Conservation (phyloP, 2,113 vertebrate genomes). For the Oncorhynchus nerka region DNA sequence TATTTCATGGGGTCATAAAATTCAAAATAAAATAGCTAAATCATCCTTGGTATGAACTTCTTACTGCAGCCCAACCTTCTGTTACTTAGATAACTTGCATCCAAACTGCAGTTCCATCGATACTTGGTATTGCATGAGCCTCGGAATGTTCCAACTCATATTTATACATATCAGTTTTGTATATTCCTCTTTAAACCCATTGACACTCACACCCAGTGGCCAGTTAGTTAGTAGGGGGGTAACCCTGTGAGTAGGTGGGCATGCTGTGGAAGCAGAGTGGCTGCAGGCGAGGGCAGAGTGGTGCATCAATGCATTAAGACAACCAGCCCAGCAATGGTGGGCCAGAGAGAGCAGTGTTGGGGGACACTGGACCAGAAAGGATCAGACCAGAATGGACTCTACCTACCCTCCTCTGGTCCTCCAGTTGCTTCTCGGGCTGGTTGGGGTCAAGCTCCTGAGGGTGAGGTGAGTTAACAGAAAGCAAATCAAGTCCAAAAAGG, state of each 20-base stretch:
- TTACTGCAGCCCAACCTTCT: too few relatives aligned
- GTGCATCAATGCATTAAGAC: conserved; percentile 14
- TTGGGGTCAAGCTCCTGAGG: conserved; percentile 93
- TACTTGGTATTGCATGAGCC: not conserved
- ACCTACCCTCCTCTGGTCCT: conserved; percentile 98
- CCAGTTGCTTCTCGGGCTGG: conserved; percentile 94
- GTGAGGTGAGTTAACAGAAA: conserved; percentile 73
- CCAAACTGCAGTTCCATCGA: not conserved
- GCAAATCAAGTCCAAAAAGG: conserved; percentile 35
- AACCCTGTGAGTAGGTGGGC: conserved; percentile 8
- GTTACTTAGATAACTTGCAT: too few relatives aligned
- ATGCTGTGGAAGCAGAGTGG: conserved; percentile 45
- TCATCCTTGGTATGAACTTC: too few relatives aligned
- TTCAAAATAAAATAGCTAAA: too few relatives aligned
- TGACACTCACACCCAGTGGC: not conserved
- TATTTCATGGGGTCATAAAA: too few relatives aligned
- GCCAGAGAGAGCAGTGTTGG: not conserved
- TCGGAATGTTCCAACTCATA: not conserved
- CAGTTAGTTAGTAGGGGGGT: not conserved
- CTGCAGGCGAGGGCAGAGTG: conserved; percentile 23
- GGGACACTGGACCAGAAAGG: conserved; percentile 24
- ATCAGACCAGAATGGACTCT: conserved; percentile 43
- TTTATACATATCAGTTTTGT: not conserved
- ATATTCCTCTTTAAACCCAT: not conserved
- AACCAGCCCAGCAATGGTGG: conserved; percentile 5